A percentile compares a stretch with the other conserved stretches of the same genome.
phyloP scores from a whole-genome alignment of 2,888 invertebrate species.

The Scaptomyza reducta region DNA sequence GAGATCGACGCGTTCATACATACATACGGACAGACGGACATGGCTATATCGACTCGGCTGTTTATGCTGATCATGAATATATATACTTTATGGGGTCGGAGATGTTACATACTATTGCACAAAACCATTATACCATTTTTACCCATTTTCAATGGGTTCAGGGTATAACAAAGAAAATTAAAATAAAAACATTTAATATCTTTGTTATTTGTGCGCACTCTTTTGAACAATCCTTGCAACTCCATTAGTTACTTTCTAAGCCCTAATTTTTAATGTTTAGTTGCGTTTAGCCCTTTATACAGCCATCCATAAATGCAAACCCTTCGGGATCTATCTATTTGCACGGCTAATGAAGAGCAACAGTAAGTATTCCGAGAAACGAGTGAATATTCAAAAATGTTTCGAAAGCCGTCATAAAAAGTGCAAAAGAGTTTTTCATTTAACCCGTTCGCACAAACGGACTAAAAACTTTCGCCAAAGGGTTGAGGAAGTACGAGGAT shows the following conservation, averaged over 20 bases:
- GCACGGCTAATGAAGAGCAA: conserved; percentile 42
- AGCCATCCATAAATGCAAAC: conserved; percentile 36
- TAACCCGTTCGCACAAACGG: conserved; percentile 61
- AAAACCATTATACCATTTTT: too few relatives aligned
- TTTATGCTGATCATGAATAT: too few relatives aligned
- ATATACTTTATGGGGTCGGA: too few relatives aligned
- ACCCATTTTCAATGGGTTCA: too few relatives aligned
- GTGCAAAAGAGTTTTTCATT: conserved; percentile 37
- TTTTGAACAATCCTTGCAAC: background rate
- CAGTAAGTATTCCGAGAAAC: conserved; percentile 51
- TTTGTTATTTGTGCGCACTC: background rate
- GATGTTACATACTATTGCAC: too few relatives aligned
- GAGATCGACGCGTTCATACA: too few relatives aligned
- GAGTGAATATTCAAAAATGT: background rate
- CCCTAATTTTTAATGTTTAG: conserved; percentile 4
- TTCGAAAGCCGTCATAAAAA: conserved; percentile 55
- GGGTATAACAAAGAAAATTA: too few relatives aligned
- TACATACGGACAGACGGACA: too few relatives aligned
- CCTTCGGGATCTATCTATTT: conserved; percentile 40
- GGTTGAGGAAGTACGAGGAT: conserved; percentile 64
- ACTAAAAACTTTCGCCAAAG: conserved; percentile 55
- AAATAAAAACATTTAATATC: too few relatives aligned
- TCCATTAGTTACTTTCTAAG: background rate
- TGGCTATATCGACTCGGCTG: too few relatives aligned
- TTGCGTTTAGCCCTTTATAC: conserved; percentile 28